Base-by-base conservation (phyloP, 2,797 vertebrate species). In the Yasuhikotakia modesta region DNA sequence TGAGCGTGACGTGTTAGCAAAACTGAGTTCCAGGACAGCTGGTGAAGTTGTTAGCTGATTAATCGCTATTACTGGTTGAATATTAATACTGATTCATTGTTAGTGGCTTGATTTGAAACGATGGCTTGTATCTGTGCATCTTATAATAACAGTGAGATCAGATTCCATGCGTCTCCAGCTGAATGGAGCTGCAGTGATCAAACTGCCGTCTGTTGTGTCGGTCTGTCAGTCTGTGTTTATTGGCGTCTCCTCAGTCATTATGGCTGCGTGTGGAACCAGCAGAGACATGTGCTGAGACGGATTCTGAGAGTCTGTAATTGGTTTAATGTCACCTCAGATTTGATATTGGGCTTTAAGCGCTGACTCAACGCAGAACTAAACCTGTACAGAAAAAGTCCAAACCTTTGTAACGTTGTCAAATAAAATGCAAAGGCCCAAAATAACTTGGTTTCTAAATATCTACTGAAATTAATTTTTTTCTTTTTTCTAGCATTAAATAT, bases 201-300 rank as follows among this genome's bases (percentile, higher is more conserved):
- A 58, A 69, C 74, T 69, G 55, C n/a, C 30, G 53, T 60, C 53
- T 68, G 58, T 46, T 74, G 63, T 67, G 66, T 53, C 52, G 69
- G 61, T 63, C 19, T 73, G 17, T 65, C 21, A 11, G 13, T 50
- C 66, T 66, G 52, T 35, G 48, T 21, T 53, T 50, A 60, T 61
- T 76, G 69, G 32, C 57, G 4, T 81, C 73, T 57, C 14, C 58
- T 57, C 66, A 27, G 45, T 58, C 46, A 70, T 70, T 24, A 78
- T 78, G 67, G 76, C 45, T 21, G 63, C 57, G 55, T 64, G 57
- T 64, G 45, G 76, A 52, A 63, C 68, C 67, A 71, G 60, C 87
- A 48, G 79, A 73, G 8, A 70, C 73, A 32, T 6, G 48, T 39
- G 65, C 57, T 71, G 11, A 71, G 71, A 53, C 76, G 71, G 76